Evolutionary conservation across 92 coral and sea anemone genomes (phyloP).

Genomic region (Phenganax subtilis): DNA sequence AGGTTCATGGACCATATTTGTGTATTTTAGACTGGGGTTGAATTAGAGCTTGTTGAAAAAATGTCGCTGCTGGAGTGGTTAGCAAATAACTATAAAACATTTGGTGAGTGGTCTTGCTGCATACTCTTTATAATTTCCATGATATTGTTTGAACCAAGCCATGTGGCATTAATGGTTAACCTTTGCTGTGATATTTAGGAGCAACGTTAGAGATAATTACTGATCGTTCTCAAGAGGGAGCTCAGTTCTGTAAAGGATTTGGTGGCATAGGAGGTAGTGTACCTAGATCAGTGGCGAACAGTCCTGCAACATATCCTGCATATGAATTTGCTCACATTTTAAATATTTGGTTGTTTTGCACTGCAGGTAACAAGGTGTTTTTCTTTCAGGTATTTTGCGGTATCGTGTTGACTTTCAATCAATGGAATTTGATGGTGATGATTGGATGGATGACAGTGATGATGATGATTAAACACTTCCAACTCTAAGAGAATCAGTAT

Average conservation of each 20-base stretch:
- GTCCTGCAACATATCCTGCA: background rate
- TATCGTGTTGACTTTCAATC: conserved; percentile 91
- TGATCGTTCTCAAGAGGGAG: conserved; percentile 97
- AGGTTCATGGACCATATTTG: background rate
- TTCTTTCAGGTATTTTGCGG: conserved; percentile 64
- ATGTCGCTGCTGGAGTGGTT: conserved; percentile 90
- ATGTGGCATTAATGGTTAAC: background rate
- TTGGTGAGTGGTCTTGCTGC: conserved; percentile 55
- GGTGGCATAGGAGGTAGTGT: conserved; percentile 92
- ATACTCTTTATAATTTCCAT: background rate
- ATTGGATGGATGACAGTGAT: conserved; percentile 57
- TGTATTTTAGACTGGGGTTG: conserved; percentile 76
- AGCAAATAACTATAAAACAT: conserved; percentile 86
- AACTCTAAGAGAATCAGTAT: too few species aligned
- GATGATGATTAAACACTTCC: conserved; percentile 56
- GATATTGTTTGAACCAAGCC: background rate
- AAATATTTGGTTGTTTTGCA: background rate
- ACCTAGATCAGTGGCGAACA: background rate
- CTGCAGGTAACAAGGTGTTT: too few species aligned
- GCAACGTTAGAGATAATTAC: conserved; percentile 98
- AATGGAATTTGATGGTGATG: conserved; percentile 66
- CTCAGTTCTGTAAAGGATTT: conserved; percentile 97
- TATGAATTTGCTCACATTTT: background rate
- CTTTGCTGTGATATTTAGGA: conserved; percentile 46
- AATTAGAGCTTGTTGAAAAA: conserved; percentile 79